Percentiles rank a stretch among this genome's conserved stretches.
Conservation (phyloP, 2,113 vertebrate species). For the Tachysurus vachellii region DNA sequence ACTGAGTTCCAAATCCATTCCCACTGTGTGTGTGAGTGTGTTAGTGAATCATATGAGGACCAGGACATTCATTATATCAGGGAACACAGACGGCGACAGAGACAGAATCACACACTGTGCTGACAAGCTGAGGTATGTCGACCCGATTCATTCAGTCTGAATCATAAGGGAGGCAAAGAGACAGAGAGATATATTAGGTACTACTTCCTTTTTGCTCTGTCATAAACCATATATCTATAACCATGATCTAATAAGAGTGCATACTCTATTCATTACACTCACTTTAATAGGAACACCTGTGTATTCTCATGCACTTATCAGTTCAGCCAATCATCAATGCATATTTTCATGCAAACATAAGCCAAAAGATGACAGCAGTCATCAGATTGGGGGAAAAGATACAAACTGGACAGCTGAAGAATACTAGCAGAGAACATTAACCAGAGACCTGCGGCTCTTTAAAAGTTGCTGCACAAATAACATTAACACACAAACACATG, state of each 20-base stretch:
- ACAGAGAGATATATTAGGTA: neutral
- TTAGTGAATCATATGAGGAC: neutral
- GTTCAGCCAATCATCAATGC: neutral
- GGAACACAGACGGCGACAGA: neutral
- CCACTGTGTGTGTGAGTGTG: neutral
- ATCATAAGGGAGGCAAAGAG: conserved; percentile 13
- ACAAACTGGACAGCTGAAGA: neutral
- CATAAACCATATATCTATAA: neutral
- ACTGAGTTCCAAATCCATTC: neutral
- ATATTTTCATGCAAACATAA: neutral
- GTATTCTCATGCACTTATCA: neutral
- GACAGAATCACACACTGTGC: neutral
- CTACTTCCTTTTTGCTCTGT: neutral
- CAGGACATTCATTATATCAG: neutral
- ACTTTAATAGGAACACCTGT: neutral
- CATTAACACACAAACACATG: neutral
- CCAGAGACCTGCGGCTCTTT: neutral
- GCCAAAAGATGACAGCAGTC: neutral
- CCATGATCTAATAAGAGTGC: neutral
- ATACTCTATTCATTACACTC: neutral
- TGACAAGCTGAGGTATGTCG: conserved; percentile 15
- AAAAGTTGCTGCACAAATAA: neutral
- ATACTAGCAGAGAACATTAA: neutral
- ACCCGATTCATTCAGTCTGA: conserved; percentile 28
- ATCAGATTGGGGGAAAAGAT: neutral